phyloP scores from a whole-genome alignment of 2,797 vertebrate species.

The Dryobates pubescens region DNA sequence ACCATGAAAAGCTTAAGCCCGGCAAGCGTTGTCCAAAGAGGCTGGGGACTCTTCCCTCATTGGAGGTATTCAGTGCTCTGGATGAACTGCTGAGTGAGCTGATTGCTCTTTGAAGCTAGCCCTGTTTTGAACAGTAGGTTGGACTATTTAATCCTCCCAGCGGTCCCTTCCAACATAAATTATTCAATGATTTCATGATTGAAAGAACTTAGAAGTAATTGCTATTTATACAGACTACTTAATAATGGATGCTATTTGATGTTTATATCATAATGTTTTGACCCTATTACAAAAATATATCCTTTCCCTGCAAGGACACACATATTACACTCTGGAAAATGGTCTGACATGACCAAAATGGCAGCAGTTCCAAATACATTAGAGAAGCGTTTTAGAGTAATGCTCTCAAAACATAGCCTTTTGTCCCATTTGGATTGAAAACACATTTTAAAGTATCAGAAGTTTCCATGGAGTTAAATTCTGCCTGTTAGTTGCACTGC shows the following conservation, averaged over 20 bases:
- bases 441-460: not conserved
- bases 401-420: not conserved
- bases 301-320: not conserved
- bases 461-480: not conserved
- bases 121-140: not conserved
- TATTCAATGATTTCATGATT: not conserved
- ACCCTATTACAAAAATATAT: not conserved
- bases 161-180: not conserved
- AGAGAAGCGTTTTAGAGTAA: not conserved
- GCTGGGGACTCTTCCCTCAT: not conserved
- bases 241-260: conserved; percentile 19
- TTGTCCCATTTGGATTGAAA: not conserved
- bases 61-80: not conserved
- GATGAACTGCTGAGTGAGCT: fast-evolving
- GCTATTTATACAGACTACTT: not conserved
- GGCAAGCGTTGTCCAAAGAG: not conserved
- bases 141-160: not conserved
- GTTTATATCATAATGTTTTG: not conserved
- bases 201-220: not conserved
- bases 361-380: not conserved
- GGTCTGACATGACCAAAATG: not conserved
- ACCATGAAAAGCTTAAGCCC: not conserved
- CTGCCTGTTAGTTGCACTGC: not conserved
- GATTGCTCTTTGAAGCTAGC: not conserved
- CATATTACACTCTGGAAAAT: not conserved